phyloP scores from a whole-genome alignment of 2,888 invertebrate species.

The Pocota personata region DNA sequence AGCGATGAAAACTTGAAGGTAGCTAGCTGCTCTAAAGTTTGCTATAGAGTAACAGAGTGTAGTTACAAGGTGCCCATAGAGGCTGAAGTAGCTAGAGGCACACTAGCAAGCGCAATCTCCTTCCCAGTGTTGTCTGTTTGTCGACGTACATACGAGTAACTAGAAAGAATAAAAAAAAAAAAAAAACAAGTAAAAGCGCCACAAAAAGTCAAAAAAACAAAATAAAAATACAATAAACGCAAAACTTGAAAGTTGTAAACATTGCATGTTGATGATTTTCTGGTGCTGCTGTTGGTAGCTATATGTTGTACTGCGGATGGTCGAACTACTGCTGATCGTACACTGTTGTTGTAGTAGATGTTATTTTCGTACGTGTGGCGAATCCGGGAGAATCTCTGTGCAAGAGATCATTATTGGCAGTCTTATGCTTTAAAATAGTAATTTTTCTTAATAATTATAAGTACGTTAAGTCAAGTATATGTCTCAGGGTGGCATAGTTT shows the following conservation, averaged over 20 bases:
- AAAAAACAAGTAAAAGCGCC: conserved; percentile 15
- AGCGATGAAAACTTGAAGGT: conserved; percentile 61
- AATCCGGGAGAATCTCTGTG: conserved; percentile 50
- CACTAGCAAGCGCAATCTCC: conserved; percentile 38
- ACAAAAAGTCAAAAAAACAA: conserved; percentile 23
- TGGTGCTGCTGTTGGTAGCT: conserved; percentile 50
- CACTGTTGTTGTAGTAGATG: conserved; percentile 7
- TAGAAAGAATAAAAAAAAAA: conserved; percentile 28
- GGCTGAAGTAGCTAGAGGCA: conserved; percentile 32
- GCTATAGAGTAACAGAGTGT: conserved; percentile 15
- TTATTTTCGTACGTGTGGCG: background rate
- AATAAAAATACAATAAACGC: conserved; percentile 46
- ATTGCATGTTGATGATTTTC: conserved; percentile 71
- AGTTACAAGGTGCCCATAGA: conserved; percentile 55
- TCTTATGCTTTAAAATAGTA: background rate
- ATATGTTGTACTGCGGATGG: conserved; percentile 28
- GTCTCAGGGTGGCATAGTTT: background rate
- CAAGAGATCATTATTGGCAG: conserved; percentile 13
- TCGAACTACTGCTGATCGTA: conserved; percentile 1
- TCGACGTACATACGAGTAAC: conserved; percentile 5
- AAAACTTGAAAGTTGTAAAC: conserved; percentile 74
- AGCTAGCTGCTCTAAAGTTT: conserved; percentile 29
- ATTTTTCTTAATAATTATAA: conserved; percentile 11
- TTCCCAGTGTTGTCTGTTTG: conserved; percentile 12
- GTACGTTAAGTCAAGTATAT: background rate